Percentiles rank a stretch among this genome's conserved stretches.
phyloP scores from a whole-genome alignment of 2,888 invertebrate genomes.

The Papilio protenor region DNA sequence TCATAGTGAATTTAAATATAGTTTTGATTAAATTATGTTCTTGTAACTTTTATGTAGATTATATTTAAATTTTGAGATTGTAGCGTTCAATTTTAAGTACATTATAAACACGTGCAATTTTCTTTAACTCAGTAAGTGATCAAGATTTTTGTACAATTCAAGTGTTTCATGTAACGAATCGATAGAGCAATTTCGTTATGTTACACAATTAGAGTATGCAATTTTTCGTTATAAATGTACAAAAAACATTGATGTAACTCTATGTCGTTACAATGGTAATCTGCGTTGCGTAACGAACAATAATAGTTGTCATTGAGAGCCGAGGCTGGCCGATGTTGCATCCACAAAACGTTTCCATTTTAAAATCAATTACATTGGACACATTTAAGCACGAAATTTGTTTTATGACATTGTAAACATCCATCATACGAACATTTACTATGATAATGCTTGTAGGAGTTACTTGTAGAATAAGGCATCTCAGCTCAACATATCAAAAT shows the following conservation, averaged over 20 bases:
- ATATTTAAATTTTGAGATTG: too few species aligned
- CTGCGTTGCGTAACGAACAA: conserved; percentile 68
- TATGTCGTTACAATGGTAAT: conserved; percentile 69
- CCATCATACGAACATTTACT: not conserved
- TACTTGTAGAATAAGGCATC: not conserved
- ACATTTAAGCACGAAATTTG: conserved; percentile 8
- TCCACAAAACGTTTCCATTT: conserved; percentile 37
- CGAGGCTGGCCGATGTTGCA: conserved; percentile 33
- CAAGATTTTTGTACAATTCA: not conserved
- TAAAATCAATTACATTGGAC: conserved; percentile 19
- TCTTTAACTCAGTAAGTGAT: too few species aligned
- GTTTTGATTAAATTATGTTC: too few species aligned
- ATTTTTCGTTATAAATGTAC: conserved; percentile 28
- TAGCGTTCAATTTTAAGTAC: too few species aligned
- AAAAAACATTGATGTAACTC: conserved; percentile 37
- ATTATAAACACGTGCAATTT: too few species aligned
- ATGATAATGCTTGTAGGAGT: not conserved
- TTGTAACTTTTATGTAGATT: too few species aligned
- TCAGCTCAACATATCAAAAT: not conserved
- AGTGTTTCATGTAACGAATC: not conserved
- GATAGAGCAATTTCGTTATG: conserved; percentile 19
- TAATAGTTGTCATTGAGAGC: conserved; percentile 63
- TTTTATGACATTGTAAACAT: conserved; percentile 10
- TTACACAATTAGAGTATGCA: conserved; percentile 24
- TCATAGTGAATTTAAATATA: too few species aligned